Evolutionary conservation across 2,888 invertebrate species (phyloP).

Genomic region (Rhamnusium bicolor): DNA sequence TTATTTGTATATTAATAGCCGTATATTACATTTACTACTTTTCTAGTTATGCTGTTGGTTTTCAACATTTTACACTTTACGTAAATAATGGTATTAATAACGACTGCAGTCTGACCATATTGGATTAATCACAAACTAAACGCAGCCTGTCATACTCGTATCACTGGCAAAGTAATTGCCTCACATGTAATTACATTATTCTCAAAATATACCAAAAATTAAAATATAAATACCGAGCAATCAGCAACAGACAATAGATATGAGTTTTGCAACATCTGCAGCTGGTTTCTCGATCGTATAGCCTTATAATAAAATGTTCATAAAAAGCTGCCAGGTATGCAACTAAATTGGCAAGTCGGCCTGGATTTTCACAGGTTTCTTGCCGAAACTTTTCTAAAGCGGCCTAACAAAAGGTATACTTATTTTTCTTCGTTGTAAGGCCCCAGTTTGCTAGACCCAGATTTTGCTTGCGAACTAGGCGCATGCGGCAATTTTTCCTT

Average conservation of each 20-base stretch:
- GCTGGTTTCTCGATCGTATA: not conserved
- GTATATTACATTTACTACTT: too few species aligned
- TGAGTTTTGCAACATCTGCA: not conserved
- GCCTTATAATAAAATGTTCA: not conserved
- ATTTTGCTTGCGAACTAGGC: conserved; percentile 18
- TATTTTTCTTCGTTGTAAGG: conserved; percentile 23
- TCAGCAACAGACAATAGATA: not conserved
- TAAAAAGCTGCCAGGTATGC: conserved; percentile 12
- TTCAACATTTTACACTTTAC: too few species aligned
- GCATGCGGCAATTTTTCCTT: conserved; percentile 73
- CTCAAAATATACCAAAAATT: conserved; percentile 8
- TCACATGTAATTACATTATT: not conserved
- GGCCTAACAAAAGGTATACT: conserved; percentile 21
- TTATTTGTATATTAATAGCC: too few species aligned
- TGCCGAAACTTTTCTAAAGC: conserved; percentile 41
- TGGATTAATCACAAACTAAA: not conserved
- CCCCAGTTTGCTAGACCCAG: conserved; percentile 26
- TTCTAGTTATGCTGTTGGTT: too few species aligned
- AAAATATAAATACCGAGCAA: not conserved
- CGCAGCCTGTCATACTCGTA: not conserved
- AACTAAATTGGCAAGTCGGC: conserved; percentile 34
- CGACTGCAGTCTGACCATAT: too few species aligned
- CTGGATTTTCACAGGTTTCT: conserved; percentile 53
- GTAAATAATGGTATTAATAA: too few species aligned
- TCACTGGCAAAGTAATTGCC: not conserved